Percentiles rank a stretch among this genome's conserved stretches.
Evolutionary conservation across 64 coral and sea anemone species (phyloP).

Genomic region (Pachyseris speciosa): DNA sequence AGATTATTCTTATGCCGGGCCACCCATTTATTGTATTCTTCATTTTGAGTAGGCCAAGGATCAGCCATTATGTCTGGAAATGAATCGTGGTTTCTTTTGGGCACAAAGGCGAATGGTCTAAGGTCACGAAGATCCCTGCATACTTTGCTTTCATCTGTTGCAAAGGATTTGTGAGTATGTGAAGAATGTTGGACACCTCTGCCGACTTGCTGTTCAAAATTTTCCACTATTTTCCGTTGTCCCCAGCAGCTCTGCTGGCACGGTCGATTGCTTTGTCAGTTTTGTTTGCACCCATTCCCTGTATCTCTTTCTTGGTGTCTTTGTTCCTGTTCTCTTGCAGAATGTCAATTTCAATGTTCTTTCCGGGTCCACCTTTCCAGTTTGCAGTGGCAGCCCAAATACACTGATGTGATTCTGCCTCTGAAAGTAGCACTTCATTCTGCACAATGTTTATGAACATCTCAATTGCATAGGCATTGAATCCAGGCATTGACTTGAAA

Average conservation of each 20-base stretch:
- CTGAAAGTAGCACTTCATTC: constrained; percentile 13
- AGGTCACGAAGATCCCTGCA: too few relatives aligned
- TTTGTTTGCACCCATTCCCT: not conserved
- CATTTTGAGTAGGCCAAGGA: not conserved
- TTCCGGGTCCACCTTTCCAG: not conserved
- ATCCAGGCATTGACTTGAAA: constrained; percentile 26
- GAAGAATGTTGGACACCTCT: too few relatives aligned
- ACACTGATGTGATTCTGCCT: constrained; percentile 8
- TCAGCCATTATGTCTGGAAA: constrained; percentile 24
- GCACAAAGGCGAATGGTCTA: not conserved
- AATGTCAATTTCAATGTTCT: not conserved
- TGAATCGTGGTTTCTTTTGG: constrained; percentile 1
- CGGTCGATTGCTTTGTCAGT: not conserved
- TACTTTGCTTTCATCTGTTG: too few relatives aligned
- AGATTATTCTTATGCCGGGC: not conserved
- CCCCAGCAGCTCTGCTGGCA: not conserved
- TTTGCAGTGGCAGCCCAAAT: constrained; percentile 1
- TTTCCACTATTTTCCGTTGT: too few relatives aligned
- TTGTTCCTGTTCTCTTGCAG: not conserved
- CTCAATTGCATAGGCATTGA: constrained; percentile 32
- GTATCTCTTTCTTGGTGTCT: not conserved
- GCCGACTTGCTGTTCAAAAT: too few relatives aligned
- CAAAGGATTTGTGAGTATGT: too few relatives aligned
- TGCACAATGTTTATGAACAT: constrained; percentile 5
- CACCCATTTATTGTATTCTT: not conserved